Conservation (phyloP, 2,113 vertebrate species). For the Haplotaxodon microlepis region DNA sequence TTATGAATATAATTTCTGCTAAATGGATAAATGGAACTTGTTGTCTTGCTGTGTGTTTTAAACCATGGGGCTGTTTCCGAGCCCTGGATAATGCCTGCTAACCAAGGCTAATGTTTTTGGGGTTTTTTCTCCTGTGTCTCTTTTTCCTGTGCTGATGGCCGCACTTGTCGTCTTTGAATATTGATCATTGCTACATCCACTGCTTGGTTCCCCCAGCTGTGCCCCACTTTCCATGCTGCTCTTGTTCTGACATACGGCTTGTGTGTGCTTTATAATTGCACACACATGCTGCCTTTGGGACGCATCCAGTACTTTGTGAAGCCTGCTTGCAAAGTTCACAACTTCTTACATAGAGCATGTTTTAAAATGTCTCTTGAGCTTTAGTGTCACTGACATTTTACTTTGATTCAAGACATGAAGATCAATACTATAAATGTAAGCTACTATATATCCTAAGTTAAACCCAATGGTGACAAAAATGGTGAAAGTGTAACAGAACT, state of each 20-base stretch:
- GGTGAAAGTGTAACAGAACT: not conserved
- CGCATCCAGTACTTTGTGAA: not conserved
- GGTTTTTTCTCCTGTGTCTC: not conserved
- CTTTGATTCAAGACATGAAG: not conserved
- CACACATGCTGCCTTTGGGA: constrained; percentile 20
- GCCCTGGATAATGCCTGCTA: not conserved
- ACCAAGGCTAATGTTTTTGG: not conserved
- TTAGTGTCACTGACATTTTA: not conserved
- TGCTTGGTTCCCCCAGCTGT: constrained; percentile 51
- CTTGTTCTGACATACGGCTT: not conserved
- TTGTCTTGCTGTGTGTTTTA: not conserved
- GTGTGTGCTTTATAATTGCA: constrained; percentile 23
- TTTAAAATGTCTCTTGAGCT: not conserved
- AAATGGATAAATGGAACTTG: not conserved
- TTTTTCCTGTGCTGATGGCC: not conserved
- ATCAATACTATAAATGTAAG: not conserved
- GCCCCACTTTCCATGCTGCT: constrained; percentile 51
- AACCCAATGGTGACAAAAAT: not conserved
- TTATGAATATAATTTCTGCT: not conserved
- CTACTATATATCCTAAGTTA: not conserved
- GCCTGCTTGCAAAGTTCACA: constrained; percentile 18
- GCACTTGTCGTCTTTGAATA: constrained; percentile 20
- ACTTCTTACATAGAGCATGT: not conserved
- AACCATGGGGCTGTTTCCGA: not conserved
- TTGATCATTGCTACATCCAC: constrained; percentile 27